Percentiles rank a stretch among this genome's conserved stretches.
phyloP scores from a whole-genome alignment of 2,113 vertebrate species.

The Romanogobio albipinnatus region DNA sequence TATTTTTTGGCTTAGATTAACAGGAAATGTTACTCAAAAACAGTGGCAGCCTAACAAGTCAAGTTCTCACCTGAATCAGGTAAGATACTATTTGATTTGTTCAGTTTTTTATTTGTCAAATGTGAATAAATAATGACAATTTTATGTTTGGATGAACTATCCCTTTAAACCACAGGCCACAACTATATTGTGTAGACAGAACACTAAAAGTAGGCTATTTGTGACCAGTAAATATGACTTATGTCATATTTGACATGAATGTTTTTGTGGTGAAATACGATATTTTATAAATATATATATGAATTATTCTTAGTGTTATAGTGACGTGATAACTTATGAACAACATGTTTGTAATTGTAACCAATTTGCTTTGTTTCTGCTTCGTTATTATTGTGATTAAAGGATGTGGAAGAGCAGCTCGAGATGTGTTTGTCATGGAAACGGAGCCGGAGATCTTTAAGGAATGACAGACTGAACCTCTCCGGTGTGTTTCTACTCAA shows the following conservation, averaged over 20 bases:
- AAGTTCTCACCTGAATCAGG: not conserved
- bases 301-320: too few relatives aligned
- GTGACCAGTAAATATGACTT: too few relatives aligned
- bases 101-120: not conserved
- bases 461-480: slow-evolving; percentile 24
- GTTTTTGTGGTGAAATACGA: too few relatives aligned
- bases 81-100: not conserved
- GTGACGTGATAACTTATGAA: too few relatives aligned
- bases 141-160: too few relatives aligned
- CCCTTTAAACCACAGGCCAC: too few relatives aligned
- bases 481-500: slow-evolving; percentile 55
- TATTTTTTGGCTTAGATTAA: not conserved
- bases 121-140: too few relatives aligned
- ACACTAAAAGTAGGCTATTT: too few relatives aligned
- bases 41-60: not conserved
- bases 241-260: too few relatives aligned
- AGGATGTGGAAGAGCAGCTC: slow-evolving; percentile 29
- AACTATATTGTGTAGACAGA: too few relatives aligned
- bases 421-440: slow-evolving; percentile 50
- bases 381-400: not conserved
- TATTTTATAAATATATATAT: too few relatives aligned
- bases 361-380: not conserved
- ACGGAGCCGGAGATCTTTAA: slow-evolving; percentile 22
- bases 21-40: not conserved
- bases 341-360: too few relatives aligned